Evolutionary conservation across 2,113 vertebrate genomes (phyloP).

Genomic region (Semnornis frantzii): DNA sequence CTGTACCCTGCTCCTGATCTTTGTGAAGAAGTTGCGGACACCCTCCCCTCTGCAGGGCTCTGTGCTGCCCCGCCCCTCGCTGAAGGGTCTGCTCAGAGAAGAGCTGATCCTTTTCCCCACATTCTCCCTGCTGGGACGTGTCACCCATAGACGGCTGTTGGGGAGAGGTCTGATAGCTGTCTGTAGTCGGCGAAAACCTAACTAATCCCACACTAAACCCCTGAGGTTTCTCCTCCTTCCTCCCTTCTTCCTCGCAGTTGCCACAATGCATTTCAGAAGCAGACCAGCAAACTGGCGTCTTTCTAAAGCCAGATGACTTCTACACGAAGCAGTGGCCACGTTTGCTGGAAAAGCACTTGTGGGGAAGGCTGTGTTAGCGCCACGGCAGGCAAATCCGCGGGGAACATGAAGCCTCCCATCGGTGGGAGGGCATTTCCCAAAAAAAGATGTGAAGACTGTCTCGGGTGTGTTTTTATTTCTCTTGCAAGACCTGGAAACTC

Average conservation of each 20-base stretch:
- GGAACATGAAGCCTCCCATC: background rate
- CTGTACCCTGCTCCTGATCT: background rate
- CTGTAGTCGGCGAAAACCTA: background rate
- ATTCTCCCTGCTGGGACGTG: accelerated
- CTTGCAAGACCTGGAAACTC: background rate
- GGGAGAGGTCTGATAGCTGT: background rate
- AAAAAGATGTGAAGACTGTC: background rate
- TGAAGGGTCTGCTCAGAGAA: accelerated
- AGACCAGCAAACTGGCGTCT: accelerated
- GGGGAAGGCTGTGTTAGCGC: background rate
- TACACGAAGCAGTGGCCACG: accelerated
- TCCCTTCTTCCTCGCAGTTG: background rate
- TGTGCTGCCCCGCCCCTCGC: background rate
- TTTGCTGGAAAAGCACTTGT: background rate
- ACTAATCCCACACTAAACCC: background rate
- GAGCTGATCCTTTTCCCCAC: accelerated
- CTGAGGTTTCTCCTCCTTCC: background rate
- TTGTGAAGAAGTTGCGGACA: accelerated
- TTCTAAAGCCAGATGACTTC: accelerated
- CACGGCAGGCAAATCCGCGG: background rate
- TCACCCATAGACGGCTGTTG: accelerated
- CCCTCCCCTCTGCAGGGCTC: background rate
- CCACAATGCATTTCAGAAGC: background rate
- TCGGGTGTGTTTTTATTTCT: background rate
- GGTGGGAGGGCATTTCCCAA: background rate